Base-by-base conservation (phyloP, 1,140 invertebrate species). In the Coenobita brevimanus region DNA sequence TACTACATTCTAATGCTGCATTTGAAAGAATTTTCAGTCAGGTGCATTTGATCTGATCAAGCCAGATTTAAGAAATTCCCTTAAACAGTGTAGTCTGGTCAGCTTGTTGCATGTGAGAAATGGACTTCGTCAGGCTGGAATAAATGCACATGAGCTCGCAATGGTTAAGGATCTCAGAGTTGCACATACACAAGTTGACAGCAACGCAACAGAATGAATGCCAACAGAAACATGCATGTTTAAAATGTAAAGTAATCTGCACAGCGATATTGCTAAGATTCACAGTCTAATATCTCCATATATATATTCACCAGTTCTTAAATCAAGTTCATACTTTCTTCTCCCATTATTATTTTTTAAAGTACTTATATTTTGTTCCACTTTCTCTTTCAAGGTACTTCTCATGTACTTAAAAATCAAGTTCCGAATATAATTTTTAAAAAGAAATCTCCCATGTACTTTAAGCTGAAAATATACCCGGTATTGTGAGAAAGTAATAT, bases 1-100 rank as follows among this genome's bases (percentile, higher is more conserved):
- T 76, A 41, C 73, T 36, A 76, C 13, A 76, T 76, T 76, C 73
- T 36, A 76, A n/a, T 76, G 73, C 73, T 76, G 73, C 73, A 10
- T 24, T 76, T 36, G 33, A 76, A 41, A 36, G 73, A 76, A 33
- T 46, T 13, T 76, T 76, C 73, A 76, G 73, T 76, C 27, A 75
- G 38, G 38, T 41, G 62, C 62, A n/a, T 67, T 67, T 67, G 62
- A n/a, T n/a, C n/a, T n/a, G n/a, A 67, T 67, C 62, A 67, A 67
- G n/a, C 6, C 62, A n/a, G n/a, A 67, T n/a, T 67, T 67, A 67
- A 67, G 62, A 67, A 67, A 67, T 67, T 67, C 62, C 62, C 62
- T 67, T 33, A 67, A 67, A 67, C 62, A 6, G 8, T 67, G 62
- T 33, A 67, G 62, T 67, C 62, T 67, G n/a, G 62, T 67, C n/a